Evolutionary conservation across 2,797 vertebrate species (phyloP), one percentile per base, ranked within the genome.

Genomic region (Notolepis coatsorum): DNA sequence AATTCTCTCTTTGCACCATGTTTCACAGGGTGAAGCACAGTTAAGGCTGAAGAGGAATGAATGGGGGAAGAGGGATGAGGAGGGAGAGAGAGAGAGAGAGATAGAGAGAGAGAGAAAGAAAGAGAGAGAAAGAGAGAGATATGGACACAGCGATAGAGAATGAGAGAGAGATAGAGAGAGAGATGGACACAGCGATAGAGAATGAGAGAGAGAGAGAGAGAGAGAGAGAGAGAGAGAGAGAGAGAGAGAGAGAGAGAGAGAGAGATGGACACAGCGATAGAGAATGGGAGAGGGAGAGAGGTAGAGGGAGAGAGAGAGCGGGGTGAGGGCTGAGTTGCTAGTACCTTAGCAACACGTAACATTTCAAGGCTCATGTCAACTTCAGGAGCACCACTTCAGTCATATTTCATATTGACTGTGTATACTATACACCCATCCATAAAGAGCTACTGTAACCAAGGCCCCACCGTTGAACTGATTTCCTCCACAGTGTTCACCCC

Each of bases 331-430:
- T 7, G 2, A 31, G 30, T 31, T 7, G 7, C 30, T 31, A 31
- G 10, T 10, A 31, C 6, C 30, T 12, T 12, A 33, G 42, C 8
- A 13, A 7, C 28, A 18, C 25, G 38, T 51, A 61, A 30, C 31
- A 71, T 53, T 57, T 66, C 24, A 51, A 60, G 51, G 46, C 25
- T 20, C 52, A 7, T 42, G 27, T 65, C 35, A 75, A 28, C 41
- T 68, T 55, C 23, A 50, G 33, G 33, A 50, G 38, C 35, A 66
- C 15, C 50, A 38, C 61, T 64, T 70, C 43, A 75, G 55, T 72
- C 48, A 53, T 64, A 63, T 51, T 75, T 75, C 48, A 54, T 43
- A 64, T 61, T 35, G 52, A 51, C 46, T 30, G 30, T n/a, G 51
- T 49, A 56, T 65, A 46, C 10, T 49, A 56, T 65, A 46, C 10